phyloP scores from a whole-genome alignment of 2,113 vertebrate genomes.

The Lagopus leucura region DNA sequence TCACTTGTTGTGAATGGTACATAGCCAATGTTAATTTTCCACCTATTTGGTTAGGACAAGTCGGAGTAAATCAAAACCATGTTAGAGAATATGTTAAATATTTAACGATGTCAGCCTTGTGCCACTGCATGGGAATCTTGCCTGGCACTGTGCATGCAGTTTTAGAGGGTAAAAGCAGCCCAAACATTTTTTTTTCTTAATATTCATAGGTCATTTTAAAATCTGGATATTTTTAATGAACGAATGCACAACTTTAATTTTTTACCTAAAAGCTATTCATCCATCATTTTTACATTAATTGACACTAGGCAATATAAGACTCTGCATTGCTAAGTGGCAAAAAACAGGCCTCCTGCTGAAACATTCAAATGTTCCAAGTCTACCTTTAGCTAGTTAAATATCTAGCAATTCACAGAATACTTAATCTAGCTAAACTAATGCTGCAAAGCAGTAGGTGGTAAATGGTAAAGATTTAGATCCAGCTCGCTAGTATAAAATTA shows the following conservation, averaged over 20 bases:
- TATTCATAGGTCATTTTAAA: conserved; percentile 60
- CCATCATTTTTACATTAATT: conserved; percentile 71
- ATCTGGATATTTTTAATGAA: conserved; percentile 9
- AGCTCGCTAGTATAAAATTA: conserved; percentile 20
- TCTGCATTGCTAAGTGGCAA: conserved; percentile 38
- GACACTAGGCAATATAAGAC: conserved; percentile 32
- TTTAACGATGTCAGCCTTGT: background rate
- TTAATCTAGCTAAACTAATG: conserved; percentile 60
- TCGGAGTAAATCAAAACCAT: background rate
- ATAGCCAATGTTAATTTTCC: background rate
- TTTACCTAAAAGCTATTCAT: conserved; percentile 54
- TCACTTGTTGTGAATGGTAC: background rate
- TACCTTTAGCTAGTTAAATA: conserved; percentile 60
- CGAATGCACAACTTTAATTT: background rate
- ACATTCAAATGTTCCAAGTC: conserved; percentile 39
- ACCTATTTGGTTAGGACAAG: background rate
- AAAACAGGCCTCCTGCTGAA: conserved; percentile 69
- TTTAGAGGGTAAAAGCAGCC: background rate
- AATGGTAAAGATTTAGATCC: conserved; percentile 51
- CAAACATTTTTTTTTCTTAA: conserved; percentile 36
- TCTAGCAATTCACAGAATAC: conserved; percentile 19
- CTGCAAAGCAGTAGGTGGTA: conserved; percentile 17
- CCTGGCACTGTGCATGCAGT: background rate
- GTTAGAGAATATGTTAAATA: background rate
- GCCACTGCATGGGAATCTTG: background rate